phyloP scores from a whole-genome alignment of 1,140 invertebrate genomes.

The Calephelis nemesis region DNA sequence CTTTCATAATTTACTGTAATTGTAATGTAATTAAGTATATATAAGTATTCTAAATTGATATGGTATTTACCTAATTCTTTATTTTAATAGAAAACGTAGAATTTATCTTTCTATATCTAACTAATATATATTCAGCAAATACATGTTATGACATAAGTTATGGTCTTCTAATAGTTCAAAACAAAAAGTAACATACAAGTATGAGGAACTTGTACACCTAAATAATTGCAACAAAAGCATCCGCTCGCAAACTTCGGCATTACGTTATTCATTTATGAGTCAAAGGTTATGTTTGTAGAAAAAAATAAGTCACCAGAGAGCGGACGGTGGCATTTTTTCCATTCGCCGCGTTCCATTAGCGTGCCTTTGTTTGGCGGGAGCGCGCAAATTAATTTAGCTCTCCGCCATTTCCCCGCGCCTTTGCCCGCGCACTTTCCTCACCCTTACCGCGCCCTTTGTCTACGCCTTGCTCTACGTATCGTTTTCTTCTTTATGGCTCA shows the following conservation, averaged over 20 bases:
- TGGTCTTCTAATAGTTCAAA: no score
- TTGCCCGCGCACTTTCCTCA: conserved; percentile 46
- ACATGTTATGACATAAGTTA: no score
- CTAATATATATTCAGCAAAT: no score
- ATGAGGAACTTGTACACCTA: conserved; percentile 42
- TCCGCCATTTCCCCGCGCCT: conserved; percentile 73
- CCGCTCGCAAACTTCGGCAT: conserved; percentile 64
- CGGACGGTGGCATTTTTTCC: conserved; percentile 79
- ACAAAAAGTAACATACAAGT: conserved; percentile 5
- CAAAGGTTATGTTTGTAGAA: conserved; percentile 76
- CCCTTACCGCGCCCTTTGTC: conserved; percentile 71
- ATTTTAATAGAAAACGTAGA: no score
- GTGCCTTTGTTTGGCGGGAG: conserved; percentile 78
- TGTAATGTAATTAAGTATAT: no score
- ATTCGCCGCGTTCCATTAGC: conserved; percentile 79
- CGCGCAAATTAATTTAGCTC: conserved; percentile 79
- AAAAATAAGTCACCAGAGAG: conserved; percentile 75
- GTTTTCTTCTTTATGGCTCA: conserved; percentile 79
- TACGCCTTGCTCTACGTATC: conserved; percentile 77
- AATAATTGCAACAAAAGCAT: conserved; percentile 72
- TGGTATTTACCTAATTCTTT: no score
- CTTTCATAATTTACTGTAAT: no score
- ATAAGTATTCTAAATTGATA: no score
- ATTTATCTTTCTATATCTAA: no score
- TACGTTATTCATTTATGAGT: conserved; percentile 76